Percentiles rank a stretch among this genome's conserved stretches.
Conservation (phyloP, 2,113 vertebrate genomes). For the Micromys minutus region DNA sequence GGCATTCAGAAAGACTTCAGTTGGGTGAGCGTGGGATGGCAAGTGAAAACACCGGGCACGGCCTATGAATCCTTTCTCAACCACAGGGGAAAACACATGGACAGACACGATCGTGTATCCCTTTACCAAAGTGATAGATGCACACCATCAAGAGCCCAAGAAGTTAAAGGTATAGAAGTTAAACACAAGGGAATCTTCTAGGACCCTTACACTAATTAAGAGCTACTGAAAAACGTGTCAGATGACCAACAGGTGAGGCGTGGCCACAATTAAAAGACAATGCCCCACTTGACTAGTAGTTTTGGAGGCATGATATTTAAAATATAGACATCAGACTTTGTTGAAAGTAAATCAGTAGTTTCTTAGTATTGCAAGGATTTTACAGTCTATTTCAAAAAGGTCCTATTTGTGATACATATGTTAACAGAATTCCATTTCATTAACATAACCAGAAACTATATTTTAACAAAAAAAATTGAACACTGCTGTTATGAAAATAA, state of each 20-base stretch:
- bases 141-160: neutral
- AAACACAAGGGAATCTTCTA: neutral
- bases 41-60: neutral
- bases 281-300: neutral
- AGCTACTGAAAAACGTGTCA: neutral
- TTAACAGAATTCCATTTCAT: neutral
- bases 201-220: neutral
- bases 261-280: neutral
- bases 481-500: neutral
- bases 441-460: conserved; percentile 11
- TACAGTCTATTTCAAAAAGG: neutral
- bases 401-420: neutral
- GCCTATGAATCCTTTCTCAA: neutral
- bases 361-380: neutral
- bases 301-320: neutral
- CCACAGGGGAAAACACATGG: neutral
- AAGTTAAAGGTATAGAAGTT: neutral
- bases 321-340: neutral
- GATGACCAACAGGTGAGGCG: neutral
- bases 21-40: rapidly evolving
- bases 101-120: neutral
- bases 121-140: too few species aligned
- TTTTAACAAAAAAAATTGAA: neutral
- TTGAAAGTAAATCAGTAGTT: neutral
- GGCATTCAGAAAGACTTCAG: neutral